phyloP scores from a whole-genome alignment of 2,888 invertebrate genomes.

The Drosophila colorata region DNA sequence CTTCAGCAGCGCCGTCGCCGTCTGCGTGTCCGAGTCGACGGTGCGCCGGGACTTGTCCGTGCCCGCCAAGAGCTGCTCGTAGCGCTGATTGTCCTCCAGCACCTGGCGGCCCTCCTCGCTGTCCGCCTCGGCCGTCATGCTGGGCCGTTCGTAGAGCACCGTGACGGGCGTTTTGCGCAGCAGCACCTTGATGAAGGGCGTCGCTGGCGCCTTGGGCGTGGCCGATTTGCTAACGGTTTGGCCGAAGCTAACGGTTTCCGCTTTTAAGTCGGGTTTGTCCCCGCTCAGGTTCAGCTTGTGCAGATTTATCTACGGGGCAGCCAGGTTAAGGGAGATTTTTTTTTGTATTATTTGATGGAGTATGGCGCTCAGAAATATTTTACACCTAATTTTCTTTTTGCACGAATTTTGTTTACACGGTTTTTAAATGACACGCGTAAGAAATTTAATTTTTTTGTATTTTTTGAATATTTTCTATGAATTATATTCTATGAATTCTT shows the following conservation, averaged over 20 bases:
- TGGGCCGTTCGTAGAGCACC: conserved; percentile 88
- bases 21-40: conserved; percentile 90
- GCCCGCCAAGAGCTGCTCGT: conserved; percentile 89
- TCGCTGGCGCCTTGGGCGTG: conserved; percentile 65
- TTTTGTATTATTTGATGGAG: no score
- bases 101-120: conserved; percentile 87
- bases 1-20: conserved; percentile 87
- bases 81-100: conserved; percentile 88
- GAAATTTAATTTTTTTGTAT: no score
- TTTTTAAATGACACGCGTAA: no score
- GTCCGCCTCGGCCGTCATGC: conserved; percentile 88
- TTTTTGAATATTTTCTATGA: no score
- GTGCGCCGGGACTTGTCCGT: conserved; percentile 88
- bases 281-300: conserved; percentile 57
- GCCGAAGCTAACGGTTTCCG: conserved; percentile 24
- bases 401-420: no score
- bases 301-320: conserved; percentile 55
- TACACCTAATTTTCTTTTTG: no score
- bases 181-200: conserved; percentile 87
- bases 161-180: conserved; percentile 89
- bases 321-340: no score
- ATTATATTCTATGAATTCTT: no score
- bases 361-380: no score
- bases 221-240: conserved; percentile 15
- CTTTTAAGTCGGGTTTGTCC: conserved; percentile 9